Evolutionary conservation across 2,113 vertebrate species (phyloP), one percentile per base, ranked within the genome.

Genomic region (Cyanoliseus patagonus): DNA sequence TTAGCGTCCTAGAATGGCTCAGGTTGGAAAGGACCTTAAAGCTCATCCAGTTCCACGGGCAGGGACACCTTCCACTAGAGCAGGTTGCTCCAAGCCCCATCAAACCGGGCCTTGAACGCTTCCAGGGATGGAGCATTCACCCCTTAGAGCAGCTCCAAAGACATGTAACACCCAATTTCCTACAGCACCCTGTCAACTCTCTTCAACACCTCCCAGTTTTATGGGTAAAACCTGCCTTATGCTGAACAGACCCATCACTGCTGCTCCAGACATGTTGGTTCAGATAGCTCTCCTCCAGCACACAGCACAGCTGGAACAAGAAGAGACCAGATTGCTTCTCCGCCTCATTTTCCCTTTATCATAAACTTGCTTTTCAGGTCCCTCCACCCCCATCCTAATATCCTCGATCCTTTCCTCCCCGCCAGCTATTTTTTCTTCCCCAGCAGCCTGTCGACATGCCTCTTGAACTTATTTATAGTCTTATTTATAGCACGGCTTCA

Each of bases 401-500:
- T 78, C 52, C 11, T 13, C 77, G 68, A 63, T 64, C 35, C 19
- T 30, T 87, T 94, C 69, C 31, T 72, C 31, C 35, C 66, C 42
- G 55, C 12, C 0, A 0, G 30, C 24, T 67, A 37, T 28, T 67
- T 79, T 39, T 66, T 73, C 66, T 12, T 27, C 12, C 77, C 41
- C 83, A 93, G 85, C 93, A 95, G 95, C 49, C 77, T 92, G 88
- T 47, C 5, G 0, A 85, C 77, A 35, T 78, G 66, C 69, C 62
- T 92, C 90, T 83, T 93, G 83, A 89, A 89, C 62, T 92, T 95
- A 93, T 96, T 96, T 95, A 91, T 89, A 80, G 81, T 70, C 81
- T 89, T 80, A 92, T 90, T 95, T 95, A 95, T 89, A 91, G 74
- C 14, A 2, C 0, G 1, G 83, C 78, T 96, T 89, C 95, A 96